These are phyloP conservation scores for Rhagologus leucostigma DNA, from an alignment of 2,113 vertebrate genomes.

Conservation along the genomic window DNA sequence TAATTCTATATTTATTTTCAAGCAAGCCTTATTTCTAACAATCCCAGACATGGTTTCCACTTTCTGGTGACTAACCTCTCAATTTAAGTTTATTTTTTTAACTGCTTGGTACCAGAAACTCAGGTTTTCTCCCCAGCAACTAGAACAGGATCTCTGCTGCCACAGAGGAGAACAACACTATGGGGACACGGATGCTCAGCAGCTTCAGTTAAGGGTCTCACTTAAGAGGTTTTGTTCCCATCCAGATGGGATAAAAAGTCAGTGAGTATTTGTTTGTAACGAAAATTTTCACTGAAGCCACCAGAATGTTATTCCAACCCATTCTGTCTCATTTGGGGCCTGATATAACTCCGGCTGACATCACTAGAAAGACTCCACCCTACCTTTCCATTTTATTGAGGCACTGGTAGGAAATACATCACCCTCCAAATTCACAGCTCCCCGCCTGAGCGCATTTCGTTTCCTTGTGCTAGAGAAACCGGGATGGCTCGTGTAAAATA, in stretches of 20 bases:
- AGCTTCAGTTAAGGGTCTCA: background rate
- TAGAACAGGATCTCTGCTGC: background rate
- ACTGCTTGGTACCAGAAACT: background rate
- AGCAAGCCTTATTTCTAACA: constrained; percentile 47
- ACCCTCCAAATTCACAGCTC: background rate
- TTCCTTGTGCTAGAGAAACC: background rate
- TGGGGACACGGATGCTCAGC: accelerated
- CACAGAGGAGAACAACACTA: background rate
- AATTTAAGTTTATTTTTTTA: background rate
- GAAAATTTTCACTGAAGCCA: background rate
- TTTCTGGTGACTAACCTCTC: constrained; percentile 45
- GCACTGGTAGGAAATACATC: background rate
- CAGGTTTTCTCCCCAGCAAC: background rate
- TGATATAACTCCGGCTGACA: background rate
- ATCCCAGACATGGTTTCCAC: constrained; percentile 37
- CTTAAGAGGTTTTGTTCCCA: background rate
- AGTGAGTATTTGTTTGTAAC: background rate
- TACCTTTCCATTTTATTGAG: background rate
- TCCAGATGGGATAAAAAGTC: background rate
- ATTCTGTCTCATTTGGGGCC: background rate
- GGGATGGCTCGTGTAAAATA: background rate
- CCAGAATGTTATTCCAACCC: background rate
- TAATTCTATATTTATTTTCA: constrained; percentile 65
- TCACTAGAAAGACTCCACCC: background rate
- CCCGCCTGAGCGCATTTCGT: background rate